Percentiles rank a stretch among this genome's conserved stretches.
phyloP scores from a whole-genome alignment of 2,113 vertebrate species.

The Thryonomys swinderianus region DNA sequence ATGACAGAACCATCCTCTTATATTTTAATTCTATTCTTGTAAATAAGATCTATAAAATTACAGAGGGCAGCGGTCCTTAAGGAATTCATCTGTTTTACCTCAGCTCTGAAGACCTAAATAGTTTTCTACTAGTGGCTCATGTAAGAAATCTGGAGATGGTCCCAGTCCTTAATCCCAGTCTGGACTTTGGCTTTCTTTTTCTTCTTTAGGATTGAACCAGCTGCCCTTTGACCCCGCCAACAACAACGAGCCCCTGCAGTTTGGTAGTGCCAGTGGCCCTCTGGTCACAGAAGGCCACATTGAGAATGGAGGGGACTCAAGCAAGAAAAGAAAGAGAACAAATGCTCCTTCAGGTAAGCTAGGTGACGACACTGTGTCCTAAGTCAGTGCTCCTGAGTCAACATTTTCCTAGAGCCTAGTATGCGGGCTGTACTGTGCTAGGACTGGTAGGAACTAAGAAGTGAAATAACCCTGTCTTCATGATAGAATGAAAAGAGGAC shows the following conservation, averaged over 20 bases:
- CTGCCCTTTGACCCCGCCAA: constrained; percentile 91
- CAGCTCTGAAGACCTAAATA: constrained; percentile 7
- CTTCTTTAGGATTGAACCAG: constrained; percentile 91
- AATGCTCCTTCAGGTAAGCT: constrained; percentile 90
- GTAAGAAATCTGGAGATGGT: constrained; percentile 38
- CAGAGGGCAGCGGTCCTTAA: constrained; percentile 54
- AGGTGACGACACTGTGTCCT: background rate
- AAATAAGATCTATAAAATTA: constrained; percentile 31
- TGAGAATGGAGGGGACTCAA: constrained; percentile 89
- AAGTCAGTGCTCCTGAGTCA: constrained; percentile 44
- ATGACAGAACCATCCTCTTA: constrained; percentile 24
- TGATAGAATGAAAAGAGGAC: background rate
- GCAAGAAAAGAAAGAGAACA: constrained; percentile 93
- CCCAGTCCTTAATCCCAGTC: constrained; percentile 69
- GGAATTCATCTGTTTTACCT: constrained; percentile 23
- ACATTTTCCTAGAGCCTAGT: constrained; percentile 14
- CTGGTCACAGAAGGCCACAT: constrained; percentile 86
- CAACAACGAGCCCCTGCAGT: constrained; percentile 90
- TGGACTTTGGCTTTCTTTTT: constrained; percentile 80
- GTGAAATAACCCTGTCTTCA: background rate
- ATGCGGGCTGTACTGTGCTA: background rate
- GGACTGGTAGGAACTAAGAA: constrained; percentile 4
- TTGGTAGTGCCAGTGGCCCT: constrained; percentile 85
- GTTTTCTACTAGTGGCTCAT: constrained; percentile 39
- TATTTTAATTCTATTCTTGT: constrained; percentile 65